Evolutionary conservation across 2,888 invertebrate genomes (phyloP).

Genomic region (Drosophila parthenogenetica): DNA sequence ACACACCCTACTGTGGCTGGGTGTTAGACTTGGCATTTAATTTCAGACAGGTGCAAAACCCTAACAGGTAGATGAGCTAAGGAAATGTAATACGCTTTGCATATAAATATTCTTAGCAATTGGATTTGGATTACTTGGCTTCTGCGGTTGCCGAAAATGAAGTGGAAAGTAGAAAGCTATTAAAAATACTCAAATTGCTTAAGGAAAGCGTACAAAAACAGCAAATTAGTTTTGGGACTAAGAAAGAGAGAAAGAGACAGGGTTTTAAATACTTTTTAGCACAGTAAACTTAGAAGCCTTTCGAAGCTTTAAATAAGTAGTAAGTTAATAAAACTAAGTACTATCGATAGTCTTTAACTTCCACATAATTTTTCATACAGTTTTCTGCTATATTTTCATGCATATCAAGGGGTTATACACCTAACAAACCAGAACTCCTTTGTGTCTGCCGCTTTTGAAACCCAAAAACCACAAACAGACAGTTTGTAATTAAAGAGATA

Average conservation of each 20-base stretch:
- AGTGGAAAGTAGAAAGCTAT: conserved; percentile 31
- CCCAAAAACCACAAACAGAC: conserved; percentile 63
- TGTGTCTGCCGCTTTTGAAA: conserved; percentile 27
- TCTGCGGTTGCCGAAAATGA: conserved; percentile 53
- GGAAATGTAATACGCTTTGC: conserved; percentile 53
- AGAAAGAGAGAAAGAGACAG: too few relatives aligned
- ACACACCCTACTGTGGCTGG: background rate
- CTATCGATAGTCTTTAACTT: too few relatives aligned
- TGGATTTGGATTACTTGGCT: conserved; percentile 35
- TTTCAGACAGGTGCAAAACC: conserved; percentile 51
- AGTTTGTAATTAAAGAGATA: conserved; percentile 60
- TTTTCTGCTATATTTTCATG: conserved; percentile 15
- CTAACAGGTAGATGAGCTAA: conserved; percentile 1
- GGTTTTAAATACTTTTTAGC: background rate
- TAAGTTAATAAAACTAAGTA: too few relatives aligned
- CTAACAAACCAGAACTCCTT: conserved; percentile 8
- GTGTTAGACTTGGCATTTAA: conserved; percentile 45
- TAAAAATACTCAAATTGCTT: conserved; percentile 22
- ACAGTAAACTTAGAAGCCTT: background rate
- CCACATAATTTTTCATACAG: too few relatives aligned
- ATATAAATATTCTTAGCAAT: conserved; percentile 40
- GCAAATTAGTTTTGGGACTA: background rate
- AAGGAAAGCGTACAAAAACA: background rate
- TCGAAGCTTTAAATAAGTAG: too few relatives aligned
- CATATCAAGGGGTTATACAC: conserved; percentile 10